These are phyloP conservation scores for Podarcis siculus DNA, from an alignment of 2,797 vertebrate species.

Conservation along the genomic window DNA sequence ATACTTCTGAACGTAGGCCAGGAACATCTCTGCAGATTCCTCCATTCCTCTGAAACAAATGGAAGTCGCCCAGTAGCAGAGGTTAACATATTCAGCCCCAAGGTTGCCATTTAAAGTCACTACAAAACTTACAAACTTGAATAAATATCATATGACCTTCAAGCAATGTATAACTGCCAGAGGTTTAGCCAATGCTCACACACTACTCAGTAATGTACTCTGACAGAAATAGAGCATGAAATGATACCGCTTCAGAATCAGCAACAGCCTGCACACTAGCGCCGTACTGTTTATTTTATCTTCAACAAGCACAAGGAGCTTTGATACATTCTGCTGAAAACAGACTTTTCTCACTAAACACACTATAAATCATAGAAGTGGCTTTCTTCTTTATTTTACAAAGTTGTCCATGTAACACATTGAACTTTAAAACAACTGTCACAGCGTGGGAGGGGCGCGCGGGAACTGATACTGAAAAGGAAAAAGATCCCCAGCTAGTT, in stretches of 20 bases:
- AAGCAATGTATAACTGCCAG: conserved; percentile 19
- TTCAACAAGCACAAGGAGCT: neutral
- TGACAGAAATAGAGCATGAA: conserved; percentile 56
- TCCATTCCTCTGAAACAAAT: neutral
- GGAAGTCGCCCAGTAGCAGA: neutral
- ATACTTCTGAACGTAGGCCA: neutral
- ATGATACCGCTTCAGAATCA: conserved; percentile 42
- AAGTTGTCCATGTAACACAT: neutral
- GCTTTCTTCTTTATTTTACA: neutral
- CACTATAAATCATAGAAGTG: neutral
- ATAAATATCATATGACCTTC: conserved; percentile 46
- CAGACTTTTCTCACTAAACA: conserved; percentile 9
- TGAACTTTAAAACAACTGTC: conserved; percentile 14
- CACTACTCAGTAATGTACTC: conserved; percentile 31
- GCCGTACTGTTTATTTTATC: neutral
- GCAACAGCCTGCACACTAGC: conserved; percentile 54
- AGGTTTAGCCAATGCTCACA: neutral
- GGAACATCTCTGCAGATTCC: neutral
- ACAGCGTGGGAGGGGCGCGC: neutral
- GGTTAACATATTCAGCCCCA: neutral
- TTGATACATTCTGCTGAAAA: conserved; percentile 38
- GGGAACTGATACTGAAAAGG: neutral
- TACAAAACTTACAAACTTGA: conserved; percentile 2
- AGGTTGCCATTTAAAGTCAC: conserved; percentile 29
- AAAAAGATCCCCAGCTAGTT: neutral